These are phyloP conservation scores for Denticeps clupeoides DNA, from an alignment of 2,797 vertebrate genomes.

Conservation along the genomic window DNA sequence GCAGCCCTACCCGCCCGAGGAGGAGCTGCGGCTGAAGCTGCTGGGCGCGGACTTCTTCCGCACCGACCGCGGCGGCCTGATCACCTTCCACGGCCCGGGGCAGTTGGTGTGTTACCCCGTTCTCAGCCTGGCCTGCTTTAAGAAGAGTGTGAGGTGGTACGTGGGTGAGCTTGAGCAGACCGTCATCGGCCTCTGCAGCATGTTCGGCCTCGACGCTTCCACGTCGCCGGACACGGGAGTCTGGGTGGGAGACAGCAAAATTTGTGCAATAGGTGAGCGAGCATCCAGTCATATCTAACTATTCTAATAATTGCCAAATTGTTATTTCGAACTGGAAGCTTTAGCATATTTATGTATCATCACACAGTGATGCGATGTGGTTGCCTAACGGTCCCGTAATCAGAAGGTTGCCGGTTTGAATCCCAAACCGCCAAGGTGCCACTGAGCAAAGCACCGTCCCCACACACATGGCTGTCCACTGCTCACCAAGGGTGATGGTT, in stretches of 20 bases:
- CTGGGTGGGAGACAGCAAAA: constrained; percentile 73
- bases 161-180: constrained; percentile 68
- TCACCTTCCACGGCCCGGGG: constrained; percentile 85
- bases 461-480: too few relatives aligned
- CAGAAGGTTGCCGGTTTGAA: too few relatives aligned
- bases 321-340: too few relatives aligned
- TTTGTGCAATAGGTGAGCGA: constrained; percentile 82
- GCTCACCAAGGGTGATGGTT: too few relatives aligned
- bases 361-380: too few relatives aligned
- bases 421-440: too few relatives aligned
- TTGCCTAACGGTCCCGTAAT: too few relatives aligned
- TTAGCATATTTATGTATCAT: too few relatives aligned
- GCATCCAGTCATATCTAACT: too few relatives aligned
- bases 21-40: constrained; percentile 47
- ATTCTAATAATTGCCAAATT: too few relatives aligned
- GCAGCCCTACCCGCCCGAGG: constrained; percentile 39
- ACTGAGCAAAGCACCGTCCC: too few relatives aligned
- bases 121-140: constrained; percentile 66
- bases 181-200: constrained; percentile 57
- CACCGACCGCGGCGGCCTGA: constrained; percentile 72
- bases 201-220: constrained; percentile 38
- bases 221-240: constrained; percentile 76
- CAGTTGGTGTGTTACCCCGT: constrained; percentile 84
- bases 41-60: constrained; percentile 65
- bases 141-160: constrained; percentile 70